A percentile compares a stretch with the other conserved stretches of the same genome.
These are phyloP conservation scores for Mormyrus iriodes DNA, from an alignment of 2,113 vertebrate species.

Conservation along the genomic window DNA sequence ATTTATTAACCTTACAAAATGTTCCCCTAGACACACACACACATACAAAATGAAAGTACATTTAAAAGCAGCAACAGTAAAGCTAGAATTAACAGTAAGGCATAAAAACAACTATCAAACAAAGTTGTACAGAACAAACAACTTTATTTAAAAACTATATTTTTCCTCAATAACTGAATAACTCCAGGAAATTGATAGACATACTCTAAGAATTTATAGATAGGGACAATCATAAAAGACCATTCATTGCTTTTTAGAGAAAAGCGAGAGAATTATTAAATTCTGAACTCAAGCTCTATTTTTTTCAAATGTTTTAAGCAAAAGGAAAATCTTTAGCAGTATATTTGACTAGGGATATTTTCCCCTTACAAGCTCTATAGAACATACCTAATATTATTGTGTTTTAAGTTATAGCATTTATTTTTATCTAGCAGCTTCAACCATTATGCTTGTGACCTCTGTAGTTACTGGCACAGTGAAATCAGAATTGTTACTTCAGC, in stretches of 20 bases:
- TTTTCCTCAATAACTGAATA: not conserved
- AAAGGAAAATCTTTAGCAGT: not conserved
- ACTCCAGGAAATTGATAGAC: not conserved
- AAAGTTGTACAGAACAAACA: not conserved
- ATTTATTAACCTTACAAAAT: too few species aligned
- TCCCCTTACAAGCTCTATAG: not conserved
- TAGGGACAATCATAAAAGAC: not conserved
- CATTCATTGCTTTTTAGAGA: not conserved
- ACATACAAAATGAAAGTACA: not conserved
- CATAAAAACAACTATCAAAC: not conserved
- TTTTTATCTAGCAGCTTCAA: not conserved
- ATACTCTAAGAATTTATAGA: not conserved
- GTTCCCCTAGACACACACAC: not conserved
- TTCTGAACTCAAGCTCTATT: not conserved
- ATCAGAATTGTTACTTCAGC: not conserved
- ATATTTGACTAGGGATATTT: not conserved
- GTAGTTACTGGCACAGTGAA: not conserved
- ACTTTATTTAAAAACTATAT: not conserved
- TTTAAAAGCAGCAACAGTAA: not conserved
- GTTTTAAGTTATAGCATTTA: not conserved
- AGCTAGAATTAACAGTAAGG: not conserved
- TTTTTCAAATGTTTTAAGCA: not conserved
- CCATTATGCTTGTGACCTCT: not conserved
- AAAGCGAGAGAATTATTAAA: not conserved
- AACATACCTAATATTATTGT: not conserved